phyloP scores from a whole-genome alignment of 2,888 invertebrate genomes.

The Ochlodes sylvanus region DNA sequence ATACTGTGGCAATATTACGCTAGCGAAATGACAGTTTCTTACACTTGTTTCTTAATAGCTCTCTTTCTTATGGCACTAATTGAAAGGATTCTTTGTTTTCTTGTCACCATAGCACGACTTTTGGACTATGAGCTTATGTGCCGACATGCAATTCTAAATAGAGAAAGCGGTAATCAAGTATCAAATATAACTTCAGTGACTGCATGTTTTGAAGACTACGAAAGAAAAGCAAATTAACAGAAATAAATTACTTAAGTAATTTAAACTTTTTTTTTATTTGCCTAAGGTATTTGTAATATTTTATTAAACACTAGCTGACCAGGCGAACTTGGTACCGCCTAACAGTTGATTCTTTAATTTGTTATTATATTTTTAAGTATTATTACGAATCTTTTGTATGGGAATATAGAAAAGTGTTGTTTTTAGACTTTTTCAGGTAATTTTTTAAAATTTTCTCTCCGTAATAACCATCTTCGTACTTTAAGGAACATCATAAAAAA shows the following conservation, averaged over 20 bases:
- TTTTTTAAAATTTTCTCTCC: too few species aligned
- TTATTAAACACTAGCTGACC: too few species aligned
- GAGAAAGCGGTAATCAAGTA: slow-evolving; percentile 47
- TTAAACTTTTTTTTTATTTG: too few species aligned
- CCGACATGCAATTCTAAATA: slow-evolving; percentile 61
- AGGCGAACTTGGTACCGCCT: too few species aligned
- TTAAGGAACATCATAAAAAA: too few species aligned
- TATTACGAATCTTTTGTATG: too few species aligned
- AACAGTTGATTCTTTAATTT: too few species aligned
- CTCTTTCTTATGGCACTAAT: slow-evolving; percentile 59
- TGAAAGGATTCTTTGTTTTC: slow-evolving; percentile 56
- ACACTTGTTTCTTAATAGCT: slow-evolving; percentile 54
- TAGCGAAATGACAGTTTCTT: slow-evolving; percentile 55
- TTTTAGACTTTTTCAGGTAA: too few species aligned
- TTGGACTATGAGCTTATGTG: slow-evolving; percentile 74
- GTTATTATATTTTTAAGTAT: too few species aligned
- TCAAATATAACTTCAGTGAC: slow-evolving; percentile 42
- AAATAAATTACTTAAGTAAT: slow-evolving; percentile 42
- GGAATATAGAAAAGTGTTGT: too few species aligned
- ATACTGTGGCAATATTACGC: slow-evolving; percentile 56
- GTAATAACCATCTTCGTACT: too few species aligned
- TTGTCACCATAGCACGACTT: slow-evolving; percentile 58
- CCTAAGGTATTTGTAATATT: too few species aligned
- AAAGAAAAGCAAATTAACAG: slow-evolving; percentile 6
- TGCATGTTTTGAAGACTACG: slow-evolving; percentile 15